These are phyloP conservation scores for Tupaia tana DNA, from an alignment of 2,113 vertebrate genomes.

Conservation along the genomic window DNA sequence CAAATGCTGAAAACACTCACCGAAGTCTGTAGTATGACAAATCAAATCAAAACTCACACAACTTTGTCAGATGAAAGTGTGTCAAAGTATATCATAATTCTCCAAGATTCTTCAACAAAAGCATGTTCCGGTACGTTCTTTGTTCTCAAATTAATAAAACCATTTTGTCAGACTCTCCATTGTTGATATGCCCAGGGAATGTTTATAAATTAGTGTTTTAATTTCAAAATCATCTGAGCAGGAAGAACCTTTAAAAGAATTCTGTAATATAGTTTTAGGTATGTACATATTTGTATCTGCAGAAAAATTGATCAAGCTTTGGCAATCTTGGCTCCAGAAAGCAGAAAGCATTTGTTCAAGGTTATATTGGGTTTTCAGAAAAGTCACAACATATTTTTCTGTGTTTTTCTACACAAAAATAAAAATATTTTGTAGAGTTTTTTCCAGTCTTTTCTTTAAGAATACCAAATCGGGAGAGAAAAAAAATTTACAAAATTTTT, in stretches of 20 bases:
- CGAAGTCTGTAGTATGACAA: background rate
- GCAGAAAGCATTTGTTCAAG: background rate
- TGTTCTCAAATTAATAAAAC: constrained; percentile 40
- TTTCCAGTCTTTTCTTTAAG: background rate
- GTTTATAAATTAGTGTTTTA: background rate
- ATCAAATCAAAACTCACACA: background rate
- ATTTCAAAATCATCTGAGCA: constrained; percentile 4
- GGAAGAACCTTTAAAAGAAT: background rate
- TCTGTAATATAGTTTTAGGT: background rate
- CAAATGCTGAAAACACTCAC: constrained; percentile 9
- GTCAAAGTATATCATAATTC: background rate
- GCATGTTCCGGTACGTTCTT: background rate
- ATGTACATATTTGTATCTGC: background rate
- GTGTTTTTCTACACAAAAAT: too few species aligned
- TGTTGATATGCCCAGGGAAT: background rate
- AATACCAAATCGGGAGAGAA: background rate
- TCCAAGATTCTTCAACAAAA: constrained; percentile 35
- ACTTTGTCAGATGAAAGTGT: constrained; percentile 21
- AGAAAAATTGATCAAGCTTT: constrained; percentile 27
- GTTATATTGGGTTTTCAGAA: background rate
- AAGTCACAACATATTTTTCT: too few species aligned
- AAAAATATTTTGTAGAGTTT: background rate
- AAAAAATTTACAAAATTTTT: background rate
- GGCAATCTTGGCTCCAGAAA: background rate
- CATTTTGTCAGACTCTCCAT: constrained; percentile 2